Evolutionary conservation across 2,888 invertebrate species (phyloP).

Genomic region (Neria commutata): DNA sequence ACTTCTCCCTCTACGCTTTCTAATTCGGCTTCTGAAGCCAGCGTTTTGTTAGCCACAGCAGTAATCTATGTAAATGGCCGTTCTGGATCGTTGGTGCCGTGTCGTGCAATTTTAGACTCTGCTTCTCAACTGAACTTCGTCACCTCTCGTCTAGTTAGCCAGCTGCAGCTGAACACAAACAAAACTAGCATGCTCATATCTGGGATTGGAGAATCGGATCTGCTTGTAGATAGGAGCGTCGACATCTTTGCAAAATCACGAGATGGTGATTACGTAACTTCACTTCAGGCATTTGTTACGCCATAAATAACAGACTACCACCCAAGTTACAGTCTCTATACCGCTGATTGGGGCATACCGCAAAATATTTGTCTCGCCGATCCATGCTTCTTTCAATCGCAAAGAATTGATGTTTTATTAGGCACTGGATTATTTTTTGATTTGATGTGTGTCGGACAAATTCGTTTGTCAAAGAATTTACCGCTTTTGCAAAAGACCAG

Average conservation of each 20-base stretch:
- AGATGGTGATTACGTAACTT: neutral
- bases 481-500: conserved; percentile 13
- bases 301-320: conserved; percentile 1
- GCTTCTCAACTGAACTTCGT: neutral
- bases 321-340: conserved; percentile 6
- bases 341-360: conserved; percentile 16
- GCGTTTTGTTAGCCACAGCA: neutral
- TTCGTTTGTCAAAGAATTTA: conserved; percentile 8
- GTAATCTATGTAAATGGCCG: neutral
- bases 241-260: neutral
- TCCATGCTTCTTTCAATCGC: conserved; percentile 11
- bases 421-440: conserved; percentile 9
- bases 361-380: conserved; percentile 14
- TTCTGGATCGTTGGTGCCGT: neutral
- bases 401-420: conserved; percentile 2
- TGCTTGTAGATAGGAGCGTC: neutral
- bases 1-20: neutral
- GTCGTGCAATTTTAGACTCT: neutral
- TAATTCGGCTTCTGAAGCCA: neutral
- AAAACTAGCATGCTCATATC: neutral
- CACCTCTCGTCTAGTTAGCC: neutral
- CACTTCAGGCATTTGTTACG: neutral
- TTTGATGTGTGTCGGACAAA: conserved; percentile 15
- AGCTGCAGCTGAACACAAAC: neutral
- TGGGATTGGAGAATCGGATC: neutral